phyloP scores from a whole-genome alignment of 2,113 vertebrate genomes.

The Hippolais icterina region DNA sequence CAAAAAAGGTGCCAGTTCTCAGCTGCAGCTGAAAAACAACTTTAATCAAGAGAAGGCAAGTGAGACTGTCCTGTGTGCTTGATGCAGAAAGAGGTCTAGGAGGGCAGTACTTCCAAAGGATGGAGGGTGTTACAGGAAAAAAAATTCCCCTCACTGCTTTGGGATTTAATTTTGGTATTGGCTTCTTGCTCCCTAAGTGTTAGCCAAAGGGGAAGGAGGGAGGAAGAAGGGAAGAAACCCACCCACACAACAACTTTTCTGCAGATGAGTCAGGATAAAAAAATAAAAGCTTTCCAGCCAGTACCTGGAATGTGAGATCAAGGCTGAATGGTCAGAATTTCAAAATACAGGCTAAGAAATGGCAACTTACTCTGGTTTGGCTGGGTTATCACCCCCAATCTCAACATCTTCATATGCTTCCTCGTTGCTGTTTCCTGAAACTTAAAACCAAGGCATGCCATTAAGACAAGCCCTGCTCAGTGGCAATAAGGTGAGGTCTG shows the following conservation, averaged over 20 bases:
- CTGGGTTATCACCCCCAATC: constrained; percentile 14
- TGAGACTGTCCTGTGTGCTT: neutral
- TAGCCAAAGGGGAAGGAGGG: neutral
- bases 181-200: neutral
- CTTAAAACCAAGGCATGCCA: constrained; percentile 35
- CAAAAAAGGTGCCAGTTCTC: neutral
- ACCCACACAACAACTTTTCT: neutral
- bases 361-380: constrained; percentile 64
- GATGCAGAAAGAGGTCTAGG: neutral
- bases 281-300: neutral
- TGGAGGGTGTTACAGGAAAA: neutral
- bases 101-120: neutral
- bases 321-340: neutral
- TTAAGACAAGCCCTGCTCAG: neutral
- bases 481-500: neutral
- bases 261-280: neutral
- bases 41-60: neutral
- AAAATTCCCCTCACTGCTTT: neutral
- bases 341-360: neutral
- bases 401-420: constrained; percentile 82
- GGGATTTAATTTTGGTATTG: neutral
- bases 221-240: neutral
- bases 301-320: neutral
- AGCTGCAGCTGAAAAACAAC: neutral
- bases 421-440: constrained; percentile 82